phyloP scores from a whole-genome alignment of 1,140 invertebrate species.

The Popillia japonica region DNA sequence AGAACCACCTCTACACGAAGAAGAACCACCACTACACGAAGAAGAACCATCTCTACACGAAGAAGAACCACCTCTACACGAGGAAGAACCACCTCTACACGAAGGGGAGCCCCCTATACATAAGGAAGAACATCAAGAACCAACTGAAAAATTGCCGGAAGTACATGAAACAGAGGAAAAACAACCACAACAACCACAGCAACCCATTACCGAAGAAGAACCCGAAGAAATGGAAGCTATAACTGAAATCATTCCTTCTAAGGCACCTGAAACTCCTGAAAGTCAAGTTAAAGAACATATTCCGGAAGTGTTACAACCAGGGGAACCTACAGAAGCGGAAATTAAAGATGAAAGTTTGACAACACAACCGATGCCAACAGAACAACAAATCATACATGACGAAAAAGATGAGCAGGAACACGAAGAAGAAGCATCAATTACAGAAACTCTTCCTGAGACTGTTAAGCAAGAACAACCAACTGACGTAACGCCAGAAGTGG shows the following conservation, averaged over 20 bases:
- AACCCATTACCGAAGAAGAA: not conserved
- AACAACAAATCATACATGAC: not conserved
- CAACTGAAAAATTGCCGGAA: not conserved
- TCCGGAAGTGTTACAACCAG: slow-evolving; percentile 34
- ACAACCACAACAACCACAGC: not conserved
- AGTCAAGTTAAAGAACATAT: slow-evolving; percentile 35
- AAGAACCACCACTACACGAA: not conserved
- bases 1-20: not conserved
- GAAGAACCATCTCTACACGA: not conserved
- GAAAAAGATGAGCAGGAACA: not conserved
- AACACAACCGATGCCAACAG: not conserved
- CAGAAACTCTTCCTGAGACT: no score
- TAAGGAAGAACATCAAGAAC: not conserved
- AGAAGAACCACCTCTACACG: not conserved
- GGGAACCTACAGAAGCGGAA: slow-evolving; percentile 47
- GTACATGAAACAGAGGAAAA: not conserved
- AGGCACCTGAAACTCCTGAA: slow-evolving; percentile 24
- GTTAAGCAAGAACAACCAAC: no score
- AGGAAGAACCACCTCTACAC: not conserved
- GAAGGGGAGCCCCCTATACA: not conserved
- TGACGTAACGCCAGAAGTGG: no score
- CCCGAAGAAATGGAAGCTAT: slow-evolving; percentile 38
- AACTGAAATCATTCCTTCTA: slow-evolving; percentile 32
- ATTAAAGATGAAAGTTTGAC: not conserved
- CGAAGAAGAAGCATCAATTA: no score